Base-by-base conservation (phyloP, 2,797 vertebrate species). In the Myotis daubentonii region DNA sequence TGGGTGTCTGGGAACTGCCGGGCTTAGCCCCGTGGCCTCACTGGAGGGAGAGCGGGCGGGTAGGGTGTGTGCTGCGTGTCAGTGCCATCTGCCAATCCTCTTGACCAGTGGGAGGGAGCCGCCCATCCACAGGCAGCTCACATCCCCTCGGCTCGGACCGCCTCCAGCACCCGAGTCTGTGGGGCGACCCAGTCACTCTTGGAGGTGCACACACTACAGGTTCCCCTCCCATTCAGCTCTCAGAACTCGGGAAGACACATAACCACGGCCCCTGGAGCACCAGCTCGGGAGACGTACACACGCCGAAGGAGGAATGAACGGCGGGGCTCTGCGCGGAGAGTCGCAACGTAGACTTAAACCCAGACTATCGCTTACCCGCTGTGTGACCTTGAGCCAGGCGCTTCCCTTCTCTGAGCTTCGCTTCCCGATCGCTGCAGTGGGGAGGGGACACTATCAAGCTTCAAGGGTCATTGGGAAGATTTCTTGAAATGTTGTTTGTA, bases 251-350 rank as follows among this genome's bases (percentile, higher is more conserved):
- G 33, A 80, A 86, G 53, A 55, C 36, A 65, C 49, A 20, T 49
- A 57, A 25, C 2, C 1, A 9, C 7, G 28, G 65, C 28, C 25
- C 60, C 33, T 78, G 66, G 71, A 66, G 76, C 78, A 51, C 11
- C 13, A 36, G 62, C 49, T 76, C 33, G 47, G 76, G 38, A 78
- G 47, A 60, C 49, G 8, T 0, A 19, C 41, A 75, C 12, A 36
- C 41, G 7, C 9, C 9, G 57, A 51, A 68, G 28, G 68, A 51
- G 13, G 60, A 23, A 20, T 3, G 7, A 33, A 23, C 3, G 2
- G 47, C 8, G 36, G 49, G 23, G 22, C 4, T 3, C 5, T 2
- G 6, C 7, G 4, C 0, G 6, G 36, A 65, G 22, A 49, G 53
- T 65, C 1, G 23, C 12, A 74, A 68, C 16, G 3, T 71, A 51